Conservation (phyloP, 2,888 invertebrate genomes). For the Torymus aiolomorphi region DNA sequence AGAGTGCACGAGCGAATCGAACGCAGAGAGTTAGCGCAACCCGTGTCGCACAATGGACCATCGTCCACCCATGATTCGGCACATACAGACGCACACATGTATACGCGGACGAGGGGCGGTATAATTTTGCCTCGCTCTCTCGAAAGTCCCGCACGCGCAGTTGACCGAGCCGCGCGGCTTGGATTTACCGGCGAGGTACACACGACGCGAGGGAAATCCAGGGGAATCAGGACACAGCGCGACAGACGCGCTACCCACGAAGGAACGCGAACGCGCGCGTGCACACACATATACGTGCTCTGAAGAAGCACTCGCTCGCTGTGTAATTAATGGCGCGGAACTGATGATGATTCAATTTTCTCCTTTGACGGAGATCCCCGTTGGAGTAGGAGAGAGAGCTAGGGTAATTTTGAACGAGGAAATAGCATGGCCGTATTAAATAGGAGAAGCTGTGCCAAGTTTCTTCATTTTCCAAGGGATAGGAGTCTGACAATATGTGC, state of each 20-base stretch:
- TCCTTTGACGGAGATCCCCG: conserved; percentile 49
- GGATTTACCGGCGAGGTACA: conserved; percentile 19
- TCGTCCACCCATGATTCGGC: conserved; percentile 56
- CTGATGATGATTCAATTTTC: conserved; percentile 56
- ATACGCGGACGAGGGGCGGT: conserved; percentile 12
- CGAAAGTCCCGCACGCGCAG: conserved; percentile 12
- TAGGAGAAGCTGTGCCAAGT: conserved; percentile 11
- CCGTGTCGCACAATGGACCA: conserved; percentile 37
- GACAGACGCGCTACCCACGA: neutral
- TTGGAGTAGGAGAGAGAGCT: neutral
- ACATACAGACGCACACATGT: conserved; percentile 16
- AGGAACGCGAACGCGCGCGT: neutral
- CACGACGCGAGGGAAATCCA: no score
- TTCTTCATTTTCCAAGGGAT: neutral
- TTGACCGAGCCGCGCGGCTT: conserved; percentile 9
- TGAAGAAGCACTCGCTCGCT: conserved; percentile 22
- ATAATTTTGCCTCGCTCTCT: conserved; percentile 24
- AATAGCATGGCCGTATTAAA: conserved; percentile 12
- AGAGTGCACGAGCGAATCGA: neutral
- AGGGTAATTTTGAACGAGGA: conserved; percentile 17
- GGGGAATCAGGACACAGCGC: no score
- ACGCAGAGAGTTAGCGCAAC: neutral
- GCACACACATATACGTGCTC: neutral
- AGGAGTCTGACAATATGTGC: no score
- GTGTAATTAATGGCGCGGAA: conserved; percentile 55